Evolutionary conservation across 2,888 invertebrate species (phyloP).

Genomic region (Drosophila ezoana): DNA sequence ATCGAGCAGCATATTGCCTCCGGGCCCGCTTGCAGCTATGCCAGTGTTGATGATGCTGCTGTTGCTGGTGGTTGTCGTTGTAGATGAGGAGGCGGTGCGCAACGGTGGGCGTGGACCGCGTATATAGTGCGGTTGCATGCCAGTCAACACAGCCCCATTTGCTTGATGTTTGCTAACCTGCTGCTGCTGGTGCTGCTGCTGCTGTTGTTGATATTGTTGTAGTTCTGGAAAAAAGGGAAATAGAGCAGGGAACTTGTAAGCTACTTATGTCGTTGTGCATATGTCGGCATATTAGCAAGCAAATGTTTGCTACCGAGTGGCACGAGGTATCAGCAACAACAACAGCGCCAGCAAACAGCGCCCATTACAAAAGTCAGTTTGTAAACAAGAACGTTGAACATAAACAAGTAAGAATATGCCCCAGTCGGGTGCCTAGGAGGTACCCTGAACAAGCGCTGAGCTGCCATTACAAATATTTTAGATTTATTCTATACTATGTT

Average conservation of each 20-base stretch:
- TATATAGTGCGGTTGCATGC: constrained; percentile 82
- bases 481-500: too few relatives aligned
- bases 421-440: too few relatives aligned
- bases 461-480: too few relatives aligned
- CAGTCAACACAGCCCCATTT: constrained; percentile 82
- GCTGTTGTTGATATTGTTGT: constrained; percentile 76
- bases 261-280: constrained; percentile 72
- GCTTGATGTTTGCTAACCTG: constrained; percentile 83
- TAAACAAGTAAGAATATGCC: too few relatives aligned
- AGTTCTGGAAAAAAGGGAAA: constrained; percentile 56
- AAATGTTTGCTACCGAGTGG: constrained; percentile 62
- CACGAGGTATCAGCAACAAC: constrained; percentile 1
- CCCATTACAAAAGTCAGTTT: constrained; percentile 7
- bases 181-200: constrained; percentile 75
- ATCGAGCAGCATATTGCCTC: constrained; percentile 66
- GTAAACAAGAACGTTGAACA: constrained; percentile 1
- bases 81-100: constrained; percentile 84
- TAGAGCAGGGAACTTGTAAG: constrained; percentile 42
- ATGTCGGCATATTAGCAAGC: constrained; percentile 73
- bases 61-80: constrained; percentile 50
- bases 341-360: neutral
- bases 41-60: constrained; percentile 47
- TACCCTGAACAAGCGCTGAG: too few relatives aligned
- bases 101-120: constrained; percentile 85
- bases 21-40: constrained; percentile 21